These are phyloP conservation scores for Vidua macroura DNA, from an alignment of 2,113 vertebrate genomes.

Conservation along the genomic window DNA sequence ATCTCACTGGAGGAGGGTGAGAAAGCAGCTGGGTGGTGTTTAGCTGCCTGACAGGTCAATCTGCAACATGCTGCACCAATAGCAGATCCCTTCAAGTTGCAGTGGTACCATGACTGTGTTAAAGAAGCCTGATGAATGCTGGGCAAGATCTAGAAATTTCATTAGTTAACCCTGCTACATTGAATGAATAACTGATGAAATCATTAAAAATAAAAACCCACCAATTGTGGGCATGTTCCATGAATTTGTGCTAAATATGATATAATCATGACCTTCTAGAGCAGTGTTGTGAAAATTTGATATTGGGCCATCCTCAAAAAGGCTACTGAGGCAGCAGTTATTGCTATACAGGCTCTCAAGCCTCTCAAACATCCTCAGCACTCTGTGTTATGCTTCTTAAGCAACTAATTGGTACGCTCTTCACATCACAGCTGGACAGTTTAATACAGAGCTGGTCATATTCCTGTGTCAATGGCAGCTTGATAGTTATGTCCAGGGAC, in stretches of 20 bases:
- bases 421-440: not conserved
- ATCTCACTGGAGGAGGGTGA: not conserved
- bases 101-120: not conserved
- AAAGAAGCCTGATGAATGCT: not conserved
- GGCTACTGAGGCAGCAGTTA: not conserved
- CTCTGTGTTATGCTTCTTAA: not conserved
- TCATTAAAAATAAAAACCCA: not conserved
- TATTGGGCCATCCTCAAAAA: not conserved
- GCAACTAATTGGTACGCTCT: not conserved
- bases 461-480: not conserved
- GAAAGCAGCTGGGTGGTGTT: not conserved
- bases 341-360: rapidly evolving
- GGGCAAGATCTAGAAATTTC: not conserved
- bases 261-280: not conserved
- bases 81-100: not conserved
- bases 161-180: not conserved
- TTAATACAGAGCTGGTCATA: constrained; percentile 6
- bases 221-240: not conserved
- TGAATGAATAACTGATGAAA: not conserved
- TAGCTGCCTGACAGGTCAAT: not conserved
- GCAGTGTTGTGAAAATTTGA: not conserved
- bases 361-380: not conserved
- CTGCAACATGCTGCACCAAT: not conserved
- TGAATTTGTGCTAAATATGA: not conserved
- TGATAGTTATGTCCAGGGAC: not conserved